Evolutionary conservation across 2,113 vertebrate genomes (phyloP).

Genomic region (Telmatochromis sp.): DNA sequence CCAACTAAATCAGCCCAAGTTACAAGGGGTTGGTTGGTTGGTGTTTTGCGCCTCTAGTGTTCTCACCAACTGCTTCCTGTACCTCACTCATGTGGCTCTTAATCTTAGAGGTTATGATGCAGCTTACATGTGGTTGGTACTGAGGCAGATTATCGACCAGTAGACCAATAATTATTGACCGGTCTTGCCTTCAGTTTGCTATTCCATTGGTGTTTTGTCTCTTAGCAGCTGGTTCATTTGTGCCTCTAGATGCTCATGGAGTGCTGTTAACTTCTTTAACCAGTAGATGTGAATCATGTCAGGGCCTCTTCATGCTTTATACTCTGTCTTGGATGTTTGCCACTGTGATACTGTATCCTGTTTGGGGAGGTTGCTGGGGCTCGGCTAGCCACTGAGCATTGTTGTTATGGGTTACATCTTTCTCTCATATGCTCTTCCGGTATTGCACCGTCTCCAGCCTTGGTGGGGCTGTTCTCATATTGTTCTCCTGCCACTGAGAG

Average conservation of each 20-base stretch:
- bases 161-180: not conserved
- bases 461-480: not conserved
- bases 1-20: not conserved
- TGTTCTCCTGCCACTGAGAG: not conserved
- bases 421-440: fast-evolving
- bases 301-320: not conserved
- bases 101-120: not conserved
- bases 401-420: not conserved
- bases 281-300: fast-evolving
- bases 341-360: fast-evolving
- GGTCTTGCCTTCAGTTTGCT: not conserved
- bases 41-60: not conserved
- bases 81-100: not conserved
- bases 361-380: not conserved
- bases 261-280: not conserved
- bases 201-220: not conserved
- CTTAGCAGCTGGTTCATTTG: not conserved
- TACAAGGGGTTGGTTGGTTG: no score
- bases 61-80: not conserved
- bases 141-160: not conserved
- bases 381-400: not conserved
- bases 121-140: not conserved
- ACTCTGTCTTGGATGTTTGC: not conserved
- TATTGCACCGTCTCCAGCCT: fast-evolving
- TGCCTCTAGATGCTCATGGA: fast-evolving